Percentiles rank a stretch among this genome's conserved stretches.
Conservation (phyloP, 92 coral and sea anemone genomes). For the Blastomussa wellsi region DNA sequence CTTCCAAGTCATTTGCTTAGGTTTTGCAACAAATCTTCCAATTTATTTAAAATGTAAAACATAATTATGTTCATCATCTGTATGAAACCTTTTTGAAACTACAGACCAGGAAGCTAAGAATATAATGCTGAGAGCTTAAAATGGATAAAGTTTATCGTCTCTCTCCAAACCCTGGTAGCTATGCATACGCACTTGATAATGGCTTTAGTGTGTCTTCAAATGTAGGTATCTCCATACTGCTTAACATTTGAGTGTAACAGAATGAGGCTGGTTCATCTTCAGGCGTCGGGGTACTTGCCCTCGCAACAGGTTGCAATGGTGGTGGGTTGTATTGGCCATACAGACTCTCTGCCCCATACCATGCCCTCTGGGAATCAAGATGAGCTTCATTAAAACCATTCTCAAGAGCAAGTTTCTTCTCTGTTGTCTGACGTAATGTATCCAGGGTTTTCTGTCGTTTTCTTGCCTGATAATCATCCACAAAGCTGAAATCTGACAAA, state of each 20-base stretch:
- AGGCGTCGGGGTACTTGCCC: constrained; percentile 89
- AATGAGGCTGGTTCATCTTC: constrained; percentile 58
- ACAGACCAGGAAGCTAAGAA: too few relatives aligned
- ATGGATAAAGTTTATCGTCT: neutral
- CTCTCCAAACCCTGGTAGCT: neutral
- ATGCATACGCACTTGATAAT: constrained; percentile 48
- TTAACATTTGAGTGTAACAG: constrained; percentile 64
- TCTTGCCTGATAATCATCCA: constrained; percentile 49
- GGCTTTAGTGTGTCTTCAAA: constrained; percentile 98
- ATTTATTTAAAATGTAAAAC: too few relatives aligned
- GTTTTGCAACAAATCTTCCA: neutral
- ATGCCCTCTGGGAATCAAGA: constrained; percentile 50
- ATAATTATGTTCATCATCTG: neutral
- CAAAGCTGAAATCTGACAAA: constrained; percentile 51
- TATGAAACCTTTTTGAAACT: neutral
- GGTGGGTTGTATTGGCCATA: constrained; percentile 50
- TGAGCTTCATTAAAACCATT: constrained; percentile 40
- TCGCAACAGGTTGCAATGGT: constrained; percentile 69
- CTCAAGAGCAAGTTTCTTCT: constrained; percentile 62
- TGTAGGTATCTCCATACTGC: constrained; percentile 93
- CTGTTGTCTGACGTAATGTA: constrained; percentile 74
- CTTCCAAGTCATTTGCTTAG: neutral
- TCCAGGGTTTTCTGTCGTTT: constrained; percentile 69
- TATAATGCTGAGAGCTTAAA: too few relatives aligned
- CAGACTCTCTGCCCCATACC: constrained; percentile 70